phyloP scores from a whole-genome alignment of 2,797 vertebrate species.

The Thalassophryne amazonica region DNA sequence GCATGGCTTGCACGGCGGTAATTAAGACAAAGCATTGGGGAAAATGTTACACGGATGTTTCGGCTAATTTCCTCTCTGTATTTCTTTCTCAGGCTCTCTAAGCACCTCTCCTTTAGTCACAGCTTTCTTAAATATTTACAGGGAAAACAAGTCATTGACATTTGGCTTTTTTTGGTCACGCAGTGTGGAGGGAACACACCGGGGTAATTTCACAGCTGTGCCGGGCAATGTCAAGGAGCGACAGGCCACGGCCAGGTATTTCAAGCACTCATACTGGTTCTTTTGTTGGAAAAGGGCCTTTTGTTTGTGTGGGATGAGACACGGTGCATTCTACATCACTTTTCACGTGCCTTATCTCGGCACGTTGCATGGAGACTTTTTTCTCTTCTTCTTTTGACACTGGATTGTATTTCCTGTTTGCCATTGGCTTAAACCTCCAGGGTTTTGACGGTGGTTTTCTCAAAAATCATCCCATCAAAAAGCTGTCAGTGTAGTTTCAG shows the following conservation, averaged over 20 bases:
- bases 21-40: conserved; percentile 67
- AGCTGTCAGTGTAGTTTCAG: conserved; percentile 58
- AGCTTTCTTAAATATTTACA: conserved; percentile 44
- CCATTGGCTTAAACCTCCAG: conserved; percentile 41
- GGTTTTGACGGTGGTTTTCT: conserved; percentile 53
- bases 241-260: conserved; percentile 16
- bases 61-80: conserved; percentile 31
- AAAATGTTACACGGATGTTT: conserved; percentile 43
- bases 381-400: conserved; percentile 46
- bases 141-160: conserved; percentile 50
- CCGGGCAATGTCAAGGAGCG: conserved; percentile 1
- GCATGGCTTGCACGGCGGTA: conserved; percentile 64
- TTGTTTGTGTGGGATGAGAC: conserved; percentile 1
- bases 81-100: conserved; percentile 19
- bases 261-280: conserved; percentile 15
- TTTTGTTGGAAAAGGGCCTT: neutral
- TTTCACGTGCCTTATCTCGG: conserved; percentile 32
- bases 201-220: conserved; percentile 45
- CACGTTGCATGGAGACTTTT: too few species aligned
- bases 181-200: conserved; percentile 20
- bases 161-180: conserved; percentile 24
- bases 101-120: conserved; percentile 34
- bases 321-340: conserved; percentile 49
- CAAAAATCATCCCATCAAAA: conserved; percentile 68
- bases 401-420: conserved; percentile 60